phyloP scores from a whole-genome alignment of 2,888 invertebrate species.

The Lepeophtheirus nordmannii region DNA sequence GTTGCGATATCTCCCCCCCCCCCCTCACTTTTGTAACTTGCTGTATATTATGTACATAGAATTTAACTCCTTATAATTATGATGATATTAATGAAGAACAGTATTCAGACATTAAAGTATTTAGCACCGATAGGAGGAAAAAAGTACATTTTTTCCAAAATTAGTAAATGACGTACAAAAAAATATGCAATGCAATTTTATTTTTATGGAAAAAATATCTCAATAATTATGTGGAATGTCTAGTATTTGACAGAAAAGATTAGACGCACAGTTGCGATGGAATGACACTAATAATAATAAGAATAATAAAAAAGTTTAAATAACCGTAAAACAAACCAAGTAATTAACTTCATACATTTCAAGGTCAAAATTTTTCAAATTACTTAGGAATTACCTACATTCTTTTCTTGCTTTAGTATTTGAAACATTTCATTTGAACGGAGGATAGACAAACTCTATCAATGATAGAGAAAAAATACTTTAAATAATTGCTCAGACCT shows the following conservation, averaged over 20 bases:
- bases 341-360: background rate
- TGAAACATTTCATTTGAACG: background rate
- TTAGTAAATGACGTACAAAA: too few species aligned
- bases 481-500: background rate
- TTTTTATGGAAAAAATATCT: background rate
- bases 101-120: too few species aligned
- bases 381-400: conserved; percentile 4
- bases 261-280: background rate
- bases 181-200: background rate
- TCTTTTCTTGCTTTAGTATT: background rate
- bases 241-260: background rate
- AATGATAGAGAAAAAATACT: background rate
- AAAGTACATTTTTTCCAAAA: too few species aligned
- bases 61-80: too few species aligned
- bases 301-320: background rate
- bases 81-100: too few species aligned
- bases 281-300: background rate
- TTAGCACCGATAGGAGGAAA: too few species aligned
- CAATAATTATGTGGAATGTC: background rate
- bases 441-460: background rate
- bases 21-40: too few species aligned
- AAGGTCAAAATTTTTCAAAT: conserved; percentile 3
- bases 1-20: too few species aligned
- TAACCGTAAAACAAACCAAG: conserved; percentile 8
- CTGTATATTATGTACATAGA: too few species aligned